Evolutionary conservation across 2,113 vertebrate genomes (phyloP).

Genomic region (Cepphus grylle): DNA sequence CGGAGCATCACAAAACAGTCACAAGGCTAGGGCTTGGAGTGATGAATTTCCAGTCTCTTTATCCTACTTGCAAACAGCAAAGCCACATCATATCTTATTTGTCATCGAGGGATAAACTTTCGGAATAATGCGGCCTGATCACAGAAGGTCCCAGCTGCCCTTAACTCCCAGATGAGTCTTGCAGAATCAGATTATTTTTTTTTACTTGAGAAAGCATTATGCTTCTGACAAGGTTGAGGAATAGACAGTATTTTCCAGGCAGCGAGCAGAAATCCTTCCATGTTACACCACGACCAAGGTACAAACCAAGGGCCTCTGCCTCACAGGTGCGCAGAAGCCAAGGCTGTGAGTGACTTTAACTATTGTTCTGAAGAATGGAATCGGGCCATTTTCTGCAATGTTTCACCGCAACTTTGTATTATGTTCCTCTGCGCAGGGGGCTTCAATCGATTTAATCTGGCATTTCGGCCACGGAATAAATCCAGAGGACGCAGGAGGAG

Average conservation of each 20-base stretch:
- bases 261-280: slow-evolving; percentile 15
- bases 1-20: background rate
- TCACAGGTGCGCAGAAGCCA: background rate
- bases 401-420: background rate
- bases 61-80: slow-evolving; percentile 20
- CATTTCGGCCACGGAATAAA: background rate
- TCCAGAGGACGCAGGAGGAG: background rate
- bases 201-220: background rate
- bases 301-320: background rate
- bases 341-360: background rate
- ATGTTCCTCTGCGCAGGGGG: background rate
- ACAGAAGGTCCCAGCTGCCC: background rate
- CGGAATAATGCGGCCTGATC: background rate
- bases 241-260: slow-evolving; percentile 24
- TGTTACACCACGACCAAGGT: background rate
- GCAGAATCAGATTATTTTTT: background rate
- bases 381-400: slow-evolving; percentile 17
- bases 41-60: slow-evolving; percentile 31
- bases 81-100: slow-evolving; percentile 19
- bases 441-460: background rate
- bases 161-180: background rate
- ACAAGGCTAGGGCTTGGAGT: background rate
- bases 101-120: background rate
- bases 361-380: background rate
- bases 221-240: background rate